A percentile compares a stretch with the other conserved stretches of the same genome.
phyloP scores from a whole-genome alignment of 92 coral and sea anemone genomes.

The Metridium senile region DNA sequence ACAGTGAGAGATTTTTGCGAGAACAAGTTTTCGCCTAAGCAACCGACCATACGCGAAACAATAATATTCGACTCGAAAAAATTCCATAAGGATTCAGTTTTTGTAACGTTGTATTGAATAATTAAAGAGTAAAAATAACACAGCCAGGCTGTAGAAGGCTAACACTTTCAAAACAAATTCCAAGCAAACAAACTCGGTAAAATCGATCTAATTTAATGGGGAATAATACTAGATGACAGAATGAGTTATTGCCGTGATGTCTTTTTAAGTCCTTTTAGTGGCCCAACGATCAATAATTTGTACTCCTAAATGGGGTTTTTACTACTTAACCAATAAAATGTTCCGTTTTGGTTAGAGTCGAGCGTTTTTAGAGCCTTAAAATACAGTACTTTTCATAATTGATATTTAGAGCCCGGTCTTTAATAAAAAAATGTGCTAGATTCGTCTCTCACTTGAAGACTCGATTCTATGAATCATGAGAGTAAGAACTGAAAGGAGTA shows the following conservation, averaged over 20 bases:
- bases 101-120: slow-evolving; percentile 7
- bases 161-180: neutral
- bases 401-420: slow-evolving; percentile 13
- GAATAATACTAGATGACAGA: neutral
- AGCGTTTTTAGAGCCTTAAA: slow-evolving; percentile 15
- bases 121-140: neutral
- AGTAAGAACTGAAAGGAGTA: slow-evolving; percentile 12
- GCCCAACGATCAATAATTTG: slow-evolving; percentile 16
- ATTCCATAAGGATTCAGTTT: slow-evolving; percentile 11
- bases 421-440: slow-evolving; percentile 7
- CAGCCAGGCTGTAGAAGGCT: neutral
- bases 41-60: neutral
- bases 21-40: slow-evolving; percentile 37
- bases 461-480: neutral
- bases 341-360: slow-evolving; percentile 12
- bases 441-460: slow-evolving; percentile 21
- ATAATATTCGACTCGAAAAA: neutral
- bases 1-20: slow-evolving; percentile 15
- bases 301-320: slow-evolving; percentile 20
- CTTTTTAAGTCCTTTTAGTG: slow-evolving; percentile 24
- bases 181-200: neutral
- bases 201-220: slow-evolving; percentile 6
- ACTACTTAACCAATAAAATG: slow-evolving; percentile 26
- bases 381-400: slow-evolving; percentile 17
- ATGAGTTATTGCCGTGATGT: neutral